These are phyloP conservation scores for Scaptomyza parva DNA, from an alignment of 2,888 invertebrate species.

Conservation along the genomic window DNA sequence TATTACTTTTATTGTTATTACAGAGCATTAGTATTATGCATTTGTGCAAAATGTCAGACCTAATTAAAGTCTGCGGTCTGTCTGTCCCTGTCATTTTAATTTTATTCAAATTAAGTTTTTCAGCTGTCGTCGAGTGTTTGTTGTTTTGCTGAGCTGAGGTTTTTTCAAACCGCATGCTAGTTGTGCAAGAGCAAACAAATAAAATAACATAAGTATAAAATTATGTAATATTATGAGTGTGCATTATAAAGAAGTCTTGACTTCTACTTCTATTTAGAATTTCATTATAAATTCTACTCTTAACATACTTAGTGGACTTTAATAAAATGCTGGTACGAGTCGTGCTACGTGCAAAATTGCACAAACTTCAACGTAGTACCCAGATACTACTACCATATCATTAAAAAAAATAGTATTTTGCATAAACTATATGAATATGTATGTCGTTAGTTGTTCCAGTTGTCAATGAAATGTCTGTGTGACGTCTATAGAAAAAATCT, in stretches of 20 bases:
- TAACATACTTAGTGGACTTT: slow-evolving; percentile 8
- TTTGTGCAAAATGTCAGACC: slow-evolving; percentile 43
- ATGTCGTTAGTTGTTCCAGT: slow-evolving; percentile 13
- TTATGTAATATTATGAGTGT: not conserved
- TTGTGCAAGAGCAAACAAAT: slow-evolving; percentile 3
- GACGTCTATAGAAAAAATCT: slow-evolving; percentile 46
- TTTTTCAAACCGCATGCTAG: slow-evolving; percentile 25
- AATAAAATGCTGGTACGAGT: slow-evolving; percentile 21
- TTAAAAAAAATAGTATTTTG: slow-evolving; percentile 26
- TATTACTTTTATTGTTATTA: slow-evolving; percentile 42
- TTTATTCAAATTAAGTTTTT: slow-evolving; percentile 11
- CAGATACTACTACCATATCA: slow-evolving; percentile 11
- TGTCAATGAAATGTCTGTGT: slow-evolving; percentile 56
- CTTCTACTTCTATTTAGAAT: slow-evolving; percentile 9
- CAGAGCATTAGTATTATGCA: slow-evolving; percentile 19
- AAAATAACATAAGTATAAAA: slow-evolving; percentile 19
- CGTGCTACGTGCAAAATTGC: slow-evolving; percentile 69
- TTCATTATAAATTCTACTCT: slow-evolving; percentile 22
- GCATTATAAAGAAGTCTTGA: not conserved
- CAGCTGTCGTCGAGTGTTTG: slow-evolving; percentile 9
- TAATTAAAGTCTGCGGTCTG: slow-evolving; percentile 33
- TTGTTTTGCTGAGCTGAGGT: slow-evolving; percentile 6
- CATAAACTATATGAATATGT: slow-evolving; percentile 24
- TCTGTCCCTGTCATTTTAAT: slow-evolving; percentile 10
- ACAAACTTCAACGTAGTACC: slow-evolving; percentile 24